A percentile compares a stretch with the other conserved stretches of the same genome.
These are phyloP conservation scores for Drosophila tsacasi DNA, from an alignment of 1,140 invertebrate species.

Conservation along the genomic window DNA sequence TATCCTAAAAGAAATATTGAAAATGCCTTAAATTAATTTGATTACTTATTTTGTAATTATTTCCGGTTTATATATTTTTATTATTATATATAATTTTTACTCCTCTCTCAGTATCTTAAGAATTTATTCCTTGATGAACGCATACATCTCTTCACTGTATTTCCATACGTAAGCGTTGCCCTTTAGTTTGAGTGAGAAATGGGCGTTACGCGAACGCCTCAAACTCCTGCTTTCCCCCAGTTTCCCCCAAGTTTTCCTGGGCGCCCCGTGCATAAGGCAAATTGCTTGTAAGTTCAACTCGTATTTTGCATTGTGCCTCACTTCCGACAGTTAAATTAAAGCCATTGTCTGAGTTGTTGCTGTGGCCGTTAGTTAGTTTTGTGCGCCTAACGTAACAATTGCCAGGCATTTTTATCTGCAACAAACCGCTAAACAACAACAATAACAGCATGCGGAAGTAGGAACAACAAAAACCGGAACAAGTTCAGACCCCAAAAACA, in stretches of 20 bases:
- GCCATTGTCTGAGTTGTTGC: conserved; percentile 74
- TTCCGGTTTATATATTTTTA: neutral
- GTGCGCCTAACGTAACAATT: conserved; percentile 78
- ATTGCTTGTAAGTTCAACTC: conserved; percentile 82
- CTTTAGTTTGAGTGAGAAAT: conserved; percentile 57
- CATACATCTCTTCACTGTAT: neutral
- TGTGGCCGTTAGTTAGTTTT: conserved; percentile 64
- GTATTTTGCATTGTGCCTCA: conserved; percentile 81
- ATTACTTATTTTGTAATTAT: neutral
- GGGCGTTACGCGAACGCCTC: conserved; percentile 51
- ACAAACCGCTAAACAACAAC: conserved; percentile 55
- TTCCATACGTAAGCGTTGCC: conserved; percentile 3
- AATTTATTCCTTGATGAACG: neutral
- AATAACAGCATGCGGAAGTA: conserved; percentile 21
- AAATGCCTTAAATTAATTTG: neutral
- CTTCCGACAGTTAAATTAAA: conserved; percentile 85
- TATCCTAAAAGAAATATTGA: neutral
- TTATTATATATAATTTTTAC: neutral
- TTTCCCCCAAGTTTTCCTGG: conserved; percentile 12
- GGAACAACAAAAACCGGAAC: conserved; percentile 12
- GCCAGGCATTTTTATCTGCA: conserved; percentile 72
- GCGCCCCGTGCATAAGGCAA: conserved; percentile 68
- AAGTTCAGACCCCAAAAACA: conserved; percentile 35
- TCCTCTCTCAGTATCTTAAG: neutral
- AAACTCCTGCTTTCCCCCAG: conserved; percentile 17